phyloP scores from a whole-genome alignment of 2,113 vertebrate genomes.

The Mus musculus region GRCm39 chrX:14939501-14940000 shows the following conservation, averaged over 20 bases:
- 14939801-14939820: not conserved
- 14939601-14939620: not conserved
- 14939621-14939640: not conserved
- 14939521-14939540: not conserved
- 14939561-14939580: not conserved
- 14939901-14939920: not conserved
- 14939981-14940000: not conserved
- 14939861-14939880: not conserved
- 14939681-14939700: not conserved
- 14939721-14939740: not conserved
- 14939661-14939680: not conserved
- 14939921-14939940: conserved; percentile 2
- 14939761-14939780: not conserved
- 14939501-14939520: not conserved
- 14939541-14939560: not conserved
- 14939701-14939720: not conserved
- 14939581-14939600: not conserved
- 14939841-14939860: not conserved
- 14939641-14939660: not conserved
- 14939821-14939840: not conserved
- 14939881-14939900: conserved; percentile 21
- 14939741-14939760: not conserved
- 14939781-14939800: not conserved
- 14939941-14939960: conserved; percentile 10
- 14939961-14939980: not conserved